phyloP scores from a whole-genome alignment of 2,797 vertebrate genomes.

The Babyrousa celebensis region DNA sequence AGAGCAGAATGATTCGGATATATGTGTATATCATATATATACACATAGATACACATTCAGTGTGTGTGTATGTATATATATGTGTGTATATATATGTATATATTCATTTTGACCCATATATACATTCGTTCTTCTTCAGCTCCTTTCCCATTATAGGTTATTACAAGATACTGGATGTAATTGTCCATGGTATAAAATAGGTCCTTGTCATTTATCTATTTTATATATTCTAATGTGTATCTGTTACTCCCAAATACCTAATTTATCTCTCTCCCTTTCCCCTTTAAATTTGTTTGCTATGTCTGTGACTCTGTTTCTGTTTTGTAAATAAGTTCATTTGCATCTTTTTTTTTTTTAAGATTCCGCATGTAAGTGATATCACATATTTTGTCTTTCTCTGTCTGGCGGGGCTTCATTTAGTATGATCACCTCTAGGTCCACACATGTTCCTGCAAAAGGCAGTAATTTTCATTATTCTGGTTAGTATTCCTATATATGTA shows the following conservation, averaged over 20 bases:
- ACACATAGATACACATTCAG: background rate
- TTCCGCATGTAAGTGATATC: background rate
- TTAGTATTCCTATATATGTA: background rate
- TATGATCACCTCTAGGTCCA: background rate
- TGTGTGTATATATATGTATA: background rate
- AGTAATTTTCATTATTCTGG: background rate
- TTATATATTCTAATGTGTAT: background rate
- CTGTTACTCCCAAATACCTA: background rate
- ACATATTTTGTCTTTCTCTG: background rate
- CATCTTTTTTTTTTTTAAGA: background rate
- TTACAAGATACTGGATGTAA: background rate
- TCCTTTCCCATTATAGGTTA: background rate
- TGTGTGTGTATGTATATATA: background rate
- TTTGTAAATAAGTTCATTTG: background rate
- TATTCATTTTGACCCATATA: background rate
- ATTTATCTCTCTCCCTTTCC: background rate
- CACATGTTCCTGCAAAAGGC: rapidly evolving
- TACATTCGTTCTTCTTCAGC: background rate
- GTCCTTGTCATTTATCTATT: background rate
- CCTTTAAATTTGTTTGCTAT: background rate
- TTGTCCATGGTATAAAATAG: background rate
- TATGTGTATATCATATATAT: background rate
- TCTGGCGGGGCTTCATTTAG: background rate
- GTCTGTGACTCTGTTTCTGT: background rate
- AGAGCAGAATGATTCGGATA: background rate